Evolutionary conservation across 2,113 vertebrate genomes (phyloP).

Genomic region (Paralichthys olivaceus): DNA sequence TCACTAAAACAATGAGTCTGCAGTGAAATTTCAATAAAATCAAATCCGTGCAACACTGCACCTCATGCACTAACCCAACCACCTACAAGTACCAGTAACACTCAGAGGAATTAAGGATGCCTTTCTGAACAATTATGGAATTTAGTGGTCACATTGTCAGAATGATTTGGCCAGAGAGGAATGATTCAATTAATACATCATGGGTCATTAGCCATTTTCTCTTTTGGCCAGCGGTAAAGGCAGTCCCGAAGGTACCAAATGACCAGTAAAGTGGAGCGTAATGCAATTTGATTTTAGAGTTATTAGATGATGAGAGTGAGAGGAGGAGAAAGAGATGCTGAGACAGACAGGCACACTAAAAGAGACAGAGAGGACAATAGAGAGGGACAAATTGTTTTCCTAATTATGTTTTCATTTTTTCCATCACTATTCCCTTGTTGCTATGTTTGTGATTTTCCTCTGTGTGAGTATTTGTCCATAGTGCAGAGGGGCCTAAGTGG

Average conservation of each 20-base stretch:
- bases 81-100: constrained; percentile 51
- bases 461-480: constrained; percentile 32
- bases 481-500: constrained; percentile 16
- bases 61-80: constrained; percentile 14
- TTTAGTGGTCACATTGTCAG: constrained; percentile 77
- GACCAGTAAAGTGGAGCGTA: constrained; percentile 67
- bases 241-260: constrained; percentile 69
- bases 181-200: constrained; percentile 80
- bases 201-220: constrained; percentile 75
- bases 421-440: constrained; percentile 17
- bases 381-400: constrained; percentile 39
- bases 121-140: constrained; percentile 73
- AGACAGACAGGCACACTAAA: constrained; percentile 11
- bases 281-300: constrained; percentile 78
- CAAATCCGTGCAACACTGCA: neutral
- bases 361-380: constrained; percentile 21
- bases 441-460: constrained; percentile 36
- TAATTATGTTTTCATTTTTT: constrained; percentile 41
- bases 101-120: constrained; percentile 56
- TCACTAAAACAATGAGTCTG: neutral
- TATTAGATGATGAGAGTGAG: constrained; percentile 63
- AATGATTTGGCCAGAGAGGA: constrained; percentile 76
- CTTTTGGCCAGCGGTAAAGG: constrained; percentile 53
- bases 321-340: neutral
- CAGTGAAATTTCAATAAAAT: neutral